Conservation (phyloP, 2,797 vertebrate species). For the Amblyopsis hoosieri region DNA sequence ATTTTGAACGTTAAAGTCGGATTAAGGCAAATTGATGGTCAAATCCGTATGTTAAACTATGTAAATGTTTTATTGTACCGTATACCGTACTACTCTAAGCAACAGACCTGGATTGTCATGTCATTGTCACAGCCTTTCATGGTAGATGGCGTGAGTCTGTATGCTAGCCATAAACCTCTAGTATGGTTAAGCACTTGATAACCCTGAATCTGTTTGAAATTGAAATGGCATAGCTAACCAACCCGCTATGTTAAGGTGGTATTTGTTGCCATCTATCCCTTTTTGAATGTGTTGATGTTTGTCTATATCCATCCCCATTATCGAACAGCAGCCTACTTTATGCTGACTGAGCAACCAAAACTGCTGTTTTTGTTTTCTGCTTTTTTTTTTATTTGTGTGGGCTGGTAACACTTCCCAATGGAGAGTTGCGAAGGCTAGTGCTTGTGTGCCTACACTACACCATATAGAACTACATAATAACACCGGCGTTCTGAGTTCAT, state of each 20-base stretch:
- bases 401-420: constrained; percentile 38
- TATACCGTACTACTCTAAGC: neutral
- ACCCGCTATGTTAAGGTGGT: constrained; percentile 52
- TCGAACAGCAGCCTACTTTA: constrained; percentile 67
- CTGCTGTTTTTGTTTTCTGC: constrained; percentile 74
- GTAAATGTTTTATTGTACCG: no score
- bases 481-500: no score
- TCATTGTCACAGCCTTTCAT: constrained; percentile 45
- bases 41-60: no score
- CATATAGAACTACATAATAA: no score
- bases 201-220: constrained; percentile 7
- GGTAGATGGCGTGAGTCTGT: constrained; percentile 22
- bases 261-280: constrained; percentile 58
- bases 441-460: no score
- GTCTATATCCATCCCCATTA: constrained; percentile 55
- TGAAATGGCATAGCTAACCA: constrained; percentile 15
- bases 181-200: constrained; percentile 1
- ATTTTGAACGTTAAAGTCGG: no score
- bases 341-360: constrained; percentile 78
- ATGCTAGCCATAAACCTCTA: neutral
- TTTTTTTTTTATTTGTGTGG: constrained; percentile 10
- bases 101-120: constrained; percentile 31
- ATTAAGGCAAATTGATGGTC: no score
- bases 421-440: no score
- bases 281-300: constrained; percentile 63